Evolutionary conservation across 2,888 invertebrate species (phyloP), one percentile per base, ranked within the genome.

Genomic region (Onthophagus sagittarius): DNA sequence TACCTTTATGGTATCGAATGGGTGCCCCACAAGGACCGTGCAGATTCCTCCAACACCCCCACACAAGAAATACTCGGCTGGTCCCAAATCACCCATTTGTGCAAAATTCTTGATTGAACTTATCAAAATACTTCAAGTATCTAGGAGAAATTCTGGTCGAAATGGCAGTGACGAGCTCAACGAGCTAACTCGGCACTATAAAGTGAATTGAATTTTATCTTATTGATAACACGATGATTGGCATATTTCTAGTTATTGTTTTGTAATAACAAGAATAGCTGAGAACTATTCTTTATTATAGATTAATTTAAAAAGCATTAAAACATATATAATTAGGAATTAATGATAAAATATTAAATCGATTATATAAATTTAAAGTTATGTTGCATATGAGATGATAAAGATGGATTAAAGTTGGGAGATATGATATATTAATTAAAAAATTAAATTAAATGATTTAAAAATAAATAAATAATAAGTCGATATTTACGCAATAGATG

Each of bases 1-100:
- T 84, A 92, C 92, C 90, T 95, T 95, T 75, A 95, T 94, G 1
- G 99, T 99, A 85, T 99, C 99, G 84, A 99, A 90, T 0, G 99
- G 99, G 87, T 99, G 99, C 5, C 99, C 99, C 4, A 94, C 92
- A 69, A 97, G 85, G 63, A 99, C 98, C 63, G 97, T 95, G 82
- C 98, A 99, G 76, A 97, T 90, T 77, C 99, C 99, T 69, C 98
- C 98, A 84, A 97, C 95, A 72, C 98, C 98, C 72, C 99, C 99
- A 81, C 97, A 94, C 33, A 99, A 81, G 83, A 99, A 99, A 85
- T 98, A 97, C 87, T 98, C 97, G 2, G 94, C 78, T 0, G 98
- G 96, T 83, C 94, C 95, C 71, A 84, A 82, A 71, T 84, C 83
- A 75, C 80, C 79, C 84, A 85, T 85, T 23, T 23, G 23, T 23